Evolutionary conservation across 2,797 vertebrate genomes (phyloP), one percentile per base, ranked within the genome.

Genomic region (Arrhamphus sclerolepis): DNA sequence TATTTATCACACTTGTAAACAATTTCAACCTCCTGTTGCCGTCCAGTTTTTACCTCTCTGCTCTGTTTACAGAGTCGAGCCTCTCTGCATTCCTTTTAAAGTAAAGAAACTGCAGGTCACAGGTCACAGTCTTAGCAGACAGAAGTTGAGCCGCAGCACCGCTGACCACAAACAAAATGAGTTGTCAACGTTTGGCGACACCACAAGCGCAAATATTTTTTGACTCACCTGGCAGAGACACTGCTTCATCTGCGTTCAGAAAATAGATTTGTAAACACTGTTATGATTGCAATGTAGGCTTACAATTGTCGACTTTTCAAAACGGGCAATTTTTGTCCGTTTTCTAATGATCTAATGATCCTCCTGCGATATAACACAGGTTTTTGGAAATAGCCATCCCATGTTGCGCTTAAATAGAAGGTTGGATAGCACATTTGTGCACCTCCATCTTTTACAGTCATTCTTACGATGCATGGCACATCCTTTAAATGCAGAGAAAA

Each of bases 351-450:
- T n/a, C n/a, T n/a, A n/a, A n/a, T n/a, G 69, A 70, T 62, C 57
- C 50, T 28, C 71, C 64, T 69, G 78, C 52, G 62, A 38, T 62
- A 79, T 70, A 73, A 76, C 68, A 60, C 66, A 60, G 77, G 59
- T 79, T 56, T 50, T 74, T 82, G 78, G 71, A 87, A 88, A 89
- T 70, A 21, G 44, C 17, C 53, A 53, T n/a, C 22, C 47, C 72
- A 48, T 70, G 61, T 84, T 74, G 68, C 82, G 73, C 80, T 87
- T 77, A 56, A 78, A 70, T 46, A 63, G 72, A 61, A 75, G 70
- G 86, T 87, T 80, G 53, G 72, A 84, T 78, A 77, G 66, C 61
- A 59, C 78, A 74, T 80, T 70, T 77, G 78, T 70, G 70, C 46
- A 49, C 61, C 67, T 72, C 38, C 50, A 22, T 76, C 52, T 63